Evolutionary conservation across 1,140 invertebrate genomes (phyloP).

Genomic region (Diorhabda elongata): DNA sequence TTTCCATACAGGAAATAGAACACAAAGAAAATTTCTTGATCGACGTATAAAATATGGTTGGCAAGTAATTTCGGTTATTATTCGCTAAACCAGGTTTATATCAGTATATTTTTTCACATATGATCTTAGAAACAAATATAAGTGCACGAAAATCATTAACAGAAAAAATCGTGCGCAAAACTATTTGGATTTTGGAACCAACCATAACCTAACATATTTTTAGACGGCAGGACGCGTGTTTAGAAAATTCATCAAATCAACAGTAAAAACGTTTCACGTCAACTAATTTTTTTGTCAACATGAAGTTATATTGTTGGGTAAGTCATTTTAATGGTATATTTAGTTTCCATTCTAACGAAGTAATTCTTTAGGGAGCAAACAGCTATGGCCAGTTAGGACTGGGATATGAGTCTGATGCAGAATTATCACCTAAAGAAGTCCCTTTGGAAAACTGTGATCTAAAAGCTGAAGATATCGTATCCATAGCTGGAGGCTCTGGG

Average conservation of each 20-base stretch:
- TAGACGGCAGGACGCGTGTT: conserved; percentile 29
- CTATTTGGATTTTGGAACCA: not conserved
- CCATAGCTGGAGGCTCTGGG: conserved; percentile 70
- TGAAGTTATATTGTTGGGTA: conserved; percentile 38
- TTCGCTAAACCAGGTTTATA: no score
- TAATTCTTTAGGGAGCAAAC: conserved; percentile 67
- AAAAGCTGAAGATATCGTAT: conserved; percentile 50
- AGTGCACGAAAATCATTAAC: no score
- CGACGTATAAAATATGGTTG: no score
- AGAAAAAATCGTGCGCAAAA: not conserved
- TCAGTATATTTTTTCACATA: no score
- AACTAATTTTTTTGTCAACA: conserved; percentile 16
- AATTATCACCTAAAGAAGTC: conserved; percentile 56
- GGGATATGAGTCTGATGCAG: conserved; percentile 63
- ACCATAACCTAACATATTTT: conserved; percentile 27
- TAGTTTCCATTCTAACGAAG: conserved; percentile 1
- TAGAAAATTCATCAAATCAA: conserved; percentile 18
- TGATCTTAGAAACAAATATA: no score
- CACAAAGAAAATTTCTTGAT: no score
- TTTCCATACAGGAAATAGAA: no score
- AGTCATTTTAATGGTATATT: conserved; percentile 15
- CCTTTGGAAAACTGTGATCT: conserved; percentile 47
- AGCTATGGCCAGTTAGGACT: conserved; percentile 76
- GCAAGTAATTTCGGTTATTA: no score
- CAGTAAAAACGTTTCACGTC: conserved; percentile 17